These are phyloP conservation scores for Mixornis gularis DNA, from an alignment of 2,113 vertebrate genomes.

Conservation along the genomic window DNA sequence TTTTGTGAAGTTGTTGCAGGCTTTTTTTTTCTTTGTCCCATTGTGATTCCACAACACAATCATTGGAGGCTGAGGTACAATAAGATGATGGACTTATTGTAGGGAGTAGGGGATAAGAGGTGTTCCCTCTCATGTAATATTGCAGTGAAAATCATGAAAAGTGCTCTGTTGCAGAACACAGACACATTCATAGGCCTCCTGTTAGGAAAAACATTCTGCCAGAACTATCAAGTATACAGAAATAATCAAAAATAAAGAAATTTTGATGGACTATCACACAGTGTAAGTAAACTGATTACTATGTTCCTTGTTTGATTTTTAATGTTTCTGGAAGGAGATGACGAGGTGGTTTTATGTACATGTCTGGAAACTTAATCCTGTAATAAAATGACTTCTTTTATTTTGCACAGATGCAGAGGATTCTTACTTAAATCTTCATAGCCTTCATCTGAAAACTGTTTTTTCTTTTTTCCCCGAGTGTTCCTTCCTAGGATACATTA, in stretches of 20 bases:
- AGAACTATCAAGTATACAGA: not conserved
- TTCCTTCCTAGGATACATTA: not conserved
- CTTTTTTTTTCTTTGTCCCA: not conserved
- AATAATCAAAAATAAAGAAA: not conserved
- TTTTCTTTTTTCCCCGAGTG: accelerated
- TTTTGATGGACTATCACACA: not conserved
- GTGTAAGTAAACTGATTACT: not conserved
- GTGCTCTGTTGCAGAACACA: not conserved
- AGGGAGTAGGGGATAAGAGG: not conserved
- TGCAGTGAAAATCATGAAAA: not conserved
- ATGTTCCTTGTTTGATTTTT: not conserved
- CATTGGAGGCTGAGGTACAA: not conserved
- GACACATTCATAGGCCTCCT: accelerated
- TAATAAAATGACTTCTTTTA: not conserved
- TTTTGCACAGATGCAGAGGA: not conserved
- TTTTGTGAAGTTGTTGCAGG: not conserved
- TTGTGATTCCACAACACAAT: not conserved
- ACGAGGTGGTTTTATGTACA: not conserved
- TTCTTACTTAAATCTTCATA: not conserved
- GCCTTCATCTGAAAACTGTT: not conserved
- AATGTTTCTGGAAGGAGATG: not conserved
- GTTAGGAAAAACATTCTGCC: not conserved
- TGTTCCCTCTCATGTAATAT: not conserved
- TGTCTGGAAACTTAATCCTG: not conserved
- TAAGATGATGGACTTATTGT: not conserved